Percentiles rank a stretch among this genome's conserved stretches.
These are phyloP conservation scores for Yponomeuta malinellus DNA, from an alignment of 2,888 invertebrate species.

Conservation along the genomic window DNA sequence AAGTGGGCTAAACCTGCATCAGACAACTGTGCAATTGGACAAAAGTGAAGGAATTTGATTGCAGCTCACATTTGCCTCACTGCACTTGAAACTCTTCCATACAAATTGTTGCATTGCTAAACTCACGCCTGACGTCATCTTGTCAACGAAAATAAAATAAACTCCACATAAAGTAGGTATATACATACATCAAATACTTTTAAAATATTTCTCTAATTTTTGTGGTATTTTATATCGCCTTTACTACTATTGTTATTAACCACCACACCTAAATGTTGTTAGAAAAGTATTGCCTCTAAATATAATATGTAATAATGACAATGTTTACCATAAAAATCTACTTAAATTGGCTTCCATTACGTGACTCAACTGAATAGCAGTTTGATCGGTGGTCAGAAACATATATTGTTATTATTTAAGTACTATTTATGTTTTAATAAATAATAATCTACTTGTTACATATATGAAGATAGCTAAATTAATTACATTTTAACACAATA, in stretches of 20 bases:
- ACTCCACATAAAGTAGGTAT: conserved; percentile 34
- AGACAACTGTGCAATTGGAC: neutral
- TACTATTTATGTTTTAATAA: conserved; percentile 10
- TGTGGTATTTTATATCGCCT: conserved; percentile 39
- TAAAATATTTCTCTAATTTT: conserved; percentile 49
- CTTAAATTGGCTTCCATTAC: conserved; percentile 51
- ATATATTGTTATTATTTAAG: conserved; percentile 7
- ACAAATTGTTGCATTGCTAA: conserved; percentile 60
- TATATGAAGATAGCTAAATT: conserved; percentile 10
- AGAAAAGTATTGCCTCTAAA: conserved; percentile 37
- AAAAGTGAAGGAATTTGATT: conserved; percentile 2
- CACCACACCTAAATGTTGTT: conserved; percentile 68
- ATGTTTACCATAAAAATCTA: conserved; percentile 54
- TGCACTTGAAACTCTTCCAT: conserved; percentile 16
- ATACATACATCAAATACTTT: conserved; percentile 46
- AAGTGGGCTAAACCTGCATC: neutral
- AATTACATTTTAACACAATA: conserved; percentile 51
- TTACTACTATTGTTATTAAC: conserved; percentile 67
- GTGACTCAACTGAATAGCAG: conserved; percentile 6
- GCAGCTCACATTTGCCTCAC: neutral
- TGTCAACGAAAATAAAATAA: conserved; percentile 53
- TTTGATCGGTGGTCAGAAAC: conserved; percentile 1
- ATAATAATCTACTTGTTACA: conserved; percentile 10
- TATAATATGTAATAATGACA: conserved; percentile 43
- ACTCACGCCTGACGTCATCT: conserved; percentile 47